Evolutionary conservation across 2,888 invertebrate genomes (phyloP), one percentile per base, ranked within the genome.

Genomic region (Suillia variegata): DNA sequence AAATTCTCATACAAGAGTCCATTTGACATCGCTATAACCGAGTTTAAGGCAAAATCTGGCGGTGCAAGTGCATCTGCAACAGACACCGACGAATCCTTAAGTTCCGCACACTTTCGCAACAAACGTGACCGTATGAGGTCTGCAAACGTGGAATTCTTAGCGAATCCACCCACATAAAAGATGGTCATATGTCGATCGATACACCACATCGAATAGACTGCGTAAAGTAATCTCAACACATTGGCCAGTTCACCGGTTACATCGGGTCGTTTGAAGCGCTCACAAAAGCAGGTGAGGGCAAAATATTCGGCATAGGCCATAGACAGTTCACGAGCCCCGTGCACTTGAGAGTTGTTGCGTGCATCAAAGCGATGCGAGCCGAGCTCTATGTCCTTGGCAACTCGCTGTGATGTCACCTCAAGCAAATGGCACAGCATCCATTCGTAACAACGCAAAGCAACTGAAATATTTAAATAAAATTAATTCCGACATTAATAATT

Each of bases 41-140:
- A 96, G 81, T 94, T 92, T 13, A 96, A 84, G 33, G 94, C 88
- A 78, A 92, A 95, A 83, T 96, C 96, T 0, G 96, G 91, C 1
- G 94, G 94, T 2, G 96, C 92, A 22, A 96, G 84, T 24, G 91
- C 91, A 79, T 97, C 96, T 2, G 90, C 92, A 2, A 96, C 85
- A 1, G 88, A 83, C 0, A 96, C 88, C 0, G 91, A 85, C 42
- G 94, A 91, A 10, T 87, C 84, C 80, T 91, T 92, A n/a, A 95
- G 72, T 15, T 85, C 84, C 0, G 76, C 78, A 76, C 94, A 95
- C 63, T 90, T 80, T 52, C 85, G 83, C 65, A 93, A 76, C 18
- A 94, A 85, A 1, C 88, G 87, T 18, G 87, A 85, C 49, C 91
- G 85, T 22, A 95, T 81, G 51, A 88, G 74, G 50, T 85, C 80